phyloP scores from a whole-genome alignment of 23 tunicate genomes.

The Phallusia fumigata region DNA sequence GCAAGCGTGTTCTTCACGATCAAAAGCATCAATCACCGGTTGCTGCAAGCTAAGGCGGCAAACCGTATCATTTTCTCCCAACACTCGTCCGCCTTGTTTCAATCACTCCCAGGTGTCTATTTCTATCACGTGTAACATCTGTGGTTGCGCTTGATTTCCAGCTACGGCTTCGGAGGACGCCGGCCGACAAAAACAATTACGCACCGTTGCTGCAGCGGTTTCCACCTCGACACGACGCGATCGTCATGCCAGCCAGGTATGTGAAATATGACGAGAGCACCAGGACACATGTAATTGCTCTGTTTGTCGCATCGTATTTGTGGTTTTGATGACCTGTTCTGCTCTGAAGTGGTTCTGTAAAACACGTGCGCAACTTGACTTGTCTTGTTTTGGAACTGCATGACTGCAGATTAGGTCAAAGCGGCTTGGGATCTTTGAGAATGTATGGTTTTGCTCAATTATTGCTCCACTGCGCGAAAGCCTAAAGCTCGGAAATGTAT shows the following conservation, averaged over 20 bases:
- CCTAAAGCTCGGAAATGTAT: no score
- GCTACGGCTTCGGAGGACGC: constrained; percentile 43
- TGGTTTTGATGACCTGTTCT: background rate
- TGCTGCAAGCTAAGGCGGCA: no score
- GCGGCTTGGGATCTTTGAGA: no score
- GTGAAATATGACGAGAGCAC: background rate
- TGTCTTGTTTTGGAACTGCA: no score
- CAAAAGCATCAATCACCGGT: no score
- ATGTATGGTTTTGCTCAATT: no score
- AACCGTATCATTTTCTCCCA: no score
- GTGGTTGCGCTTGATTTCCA: constrained; percentile 10
- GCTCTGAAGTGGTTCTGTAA: background rate
- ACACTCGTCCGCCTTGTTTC: background rate
- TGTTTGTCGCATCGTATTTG: background rate
- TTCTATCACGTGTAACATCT: background rate
- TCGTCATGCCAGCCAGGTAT: constrained; percentile 27
- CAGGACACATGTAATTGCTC: background rate
- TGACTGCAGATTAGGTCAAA: no score
- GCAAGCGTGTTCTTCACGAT: no score
- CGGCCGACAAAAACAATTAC: constrained; percentile 37
- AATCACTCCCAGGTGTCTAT: background rate
- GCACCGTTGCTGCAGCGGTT: constrained; percentile 37
- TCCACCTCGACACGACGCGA: constrained; percentile 19
- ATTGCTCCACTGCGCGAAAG: no score
- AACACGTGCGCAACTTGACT: background rate